phyloP scores from a whole-genome alignment of 2,797 vertebrate species.

The Tenualosa ilisha region DNA sequence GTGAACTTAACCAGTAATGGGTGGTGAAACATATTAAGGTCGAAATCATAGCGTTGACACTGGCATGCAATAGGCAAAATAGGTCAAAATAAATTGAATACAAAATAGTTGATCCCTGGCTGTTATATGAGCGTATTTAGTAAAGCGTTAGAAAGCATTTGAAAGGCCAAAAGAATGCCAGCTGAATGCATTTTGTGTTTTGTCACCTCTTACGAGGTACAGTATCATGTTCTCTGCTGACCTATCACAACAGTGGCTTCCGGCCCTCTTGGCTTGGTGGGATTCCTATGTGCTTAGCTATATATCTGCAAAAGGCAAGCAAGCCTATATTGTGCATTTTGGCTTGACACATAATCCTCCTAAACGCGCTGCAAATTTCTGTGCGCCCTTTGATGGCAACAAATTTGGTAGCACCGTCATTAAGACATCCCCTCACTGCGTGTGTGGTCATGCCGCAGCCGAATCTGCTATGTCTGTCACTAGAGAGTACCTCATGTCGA shows the following conservation, averaged over 20 bases:
- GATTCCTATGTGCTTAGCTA: neutral
- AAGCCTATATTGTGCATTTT: neutral
- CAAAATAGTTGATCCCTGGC: too few species aligned
- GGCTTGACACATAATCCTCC: neutral
- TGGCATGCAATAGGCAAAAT: neutral
- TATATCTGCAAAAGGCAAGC: neutral
- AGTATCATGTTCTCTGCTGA: neutral
- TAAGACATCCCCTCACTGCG: neutral
- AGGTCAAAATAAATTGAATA: too few species aligned
- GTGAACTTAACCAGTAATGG: too few species aligned
- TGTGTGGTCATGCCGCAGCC: neutral
- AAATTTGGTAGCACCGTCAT: neutral
- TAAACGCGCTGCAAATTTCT: neutral
- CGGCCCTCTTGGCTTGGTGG: neutral
- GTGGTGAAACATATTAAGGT: too few species aligned
- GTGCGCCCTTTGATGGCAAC: neutral
- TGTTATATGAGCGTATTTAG: too few species aligned
- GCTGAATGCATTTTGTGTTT: neutral
- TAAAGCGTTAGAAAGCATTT: too few species aligned
- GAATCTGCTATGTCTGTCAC: neutral
- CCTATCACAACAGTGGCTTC: neutral
- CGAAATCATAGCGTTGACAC: neutral
- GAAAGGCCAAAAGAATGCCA: too few species aligned
- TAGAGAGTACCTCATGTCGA: neutral
- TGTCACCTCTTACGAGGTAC: neutral